Evolutionary conservation across 2,888 invertebrate genomes (phyloP).

Genomic region (Tetramorium bicarinatum): DNA sequence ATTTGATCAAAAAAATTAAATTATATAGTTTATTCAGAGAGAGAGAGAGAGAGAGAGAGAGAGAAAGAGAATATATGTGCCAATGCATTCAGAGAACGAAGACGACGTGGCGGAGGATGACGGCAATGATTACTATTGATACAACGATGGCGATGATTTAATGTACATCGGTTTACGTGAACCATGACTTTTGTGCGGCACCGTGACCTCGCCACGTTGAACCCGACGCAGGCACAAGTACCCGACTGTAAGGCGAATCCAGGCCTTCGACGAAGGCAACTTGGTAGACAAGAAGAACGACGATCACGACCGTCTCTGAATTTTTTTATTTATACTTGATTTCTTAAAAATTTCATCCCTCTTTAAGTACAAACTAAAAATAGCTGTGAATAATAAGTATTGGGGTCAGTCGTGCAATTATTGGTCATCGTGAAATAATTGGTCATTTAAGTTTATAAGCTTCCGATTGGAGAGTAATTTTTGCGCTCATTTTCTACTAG

Average conservation of each 20-base stretch:
- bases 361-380: neutral
- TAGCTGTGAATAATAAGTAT: slow-evolving; percentile 1
- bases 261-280: slow-evolving; percentile 63
- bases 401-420: neutral
- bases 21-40: neutral
- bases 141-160: slow-evolving; percentile 69
- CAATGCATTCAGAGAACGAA: slow-evolving; percentile 11
- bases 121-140: slow-evolving; percentile 52
- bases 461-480: slow-evolving; percentile 19
- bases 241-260: slow-evolving; percentile 52
- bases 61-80: neutral
- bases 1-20: neutral
- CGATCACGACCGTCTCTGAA: slow-evolving; percentile 38
- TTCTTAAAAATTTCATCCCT: slow-evolving; percentile 4
- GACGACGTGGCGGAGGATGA: slow-evolving; percentile 33
- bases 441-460: slow-evolving; percentile 6
- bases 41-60: too few relatives aligned
- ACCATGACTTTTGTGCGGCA: slow-evolving; percentile 75
- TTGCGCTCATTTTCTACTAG: neutral
- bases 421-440: neutral
- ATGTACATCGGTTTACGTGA: slow-evolving; percentile 73
- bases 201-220: slow-evolving; percentile 52
- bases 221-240: slow-evolving; percentile 51
- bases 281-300: slow-evolving; percentile 37
- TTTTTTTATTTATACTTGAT: slow-evolving; percentile 39